Percentiles rank a stretch among this genome's conserved stretches.
Evolutionary conservation across 2,888 invertebrate species (phyloP).

Genomic region (Lathronympha strigana): DNA sequence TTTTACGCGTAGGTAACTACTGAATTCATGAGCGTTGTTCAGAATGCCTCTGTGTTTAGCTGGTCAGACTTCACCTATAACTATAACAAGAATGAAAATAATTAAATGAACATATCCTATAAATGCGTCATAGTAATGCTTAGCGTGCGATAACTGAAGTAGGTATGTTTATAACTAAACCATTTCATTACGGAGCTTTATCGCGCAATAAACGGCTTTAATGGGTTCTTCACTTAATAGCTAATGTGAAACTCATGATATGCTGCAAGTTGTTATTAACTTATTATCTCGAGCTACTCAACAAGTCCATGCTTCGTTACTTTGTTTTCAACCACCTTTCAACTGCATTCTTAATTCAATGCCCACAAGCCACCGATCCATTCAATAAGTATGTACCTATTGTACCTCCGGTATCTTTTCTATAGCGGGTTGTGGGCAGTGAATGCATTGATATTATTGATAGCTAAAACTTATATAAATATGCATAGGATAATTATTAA

Average conservation of each 20-base stretch:
- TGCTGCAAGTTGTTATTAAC: slow-evolving; percentile 16
- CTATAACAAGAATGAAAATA: too few relatives aligned
- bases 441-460: slow-evolving; percentile 16
- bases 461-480: slow-evolving; percentile 25
- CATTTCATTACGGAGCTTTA: slow-evolving; percentile 21
- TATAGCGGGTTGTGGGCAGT: slow-evolving; percentile 26
- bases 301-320: slow-evolving; percentile 29
- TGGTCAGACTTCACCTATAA: too few relatives aligned
- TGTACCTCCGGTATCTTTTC: slow-evolving; percentile 7
- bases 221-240: slow-evolving; percentile 28
- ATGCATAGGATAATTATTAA: not conserved
- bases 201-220: slow-evolving; percentile 25
- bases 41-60: too few relatives aligned
- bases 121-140: not conserved
- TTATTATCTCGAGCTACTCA: slow-evolving; percentile 32
- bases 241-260: slow-evolving; percentile 29
- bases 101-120: not conserved
- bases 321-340: slow-evolving; percentile 26
- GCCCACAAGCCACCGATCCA: slow-evolving; percentile 13
- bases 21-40: too few relatives aligned
- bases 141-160: slow-evolving; percentile 10
- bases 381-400: slow-evolving; percentile 2
- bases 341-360: slow-evolving; percentile 34
- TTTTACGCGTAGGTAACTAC: too few relatives aligned
- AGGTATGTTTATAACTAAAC: slow-evolving; percentile 21